Percentiles rank a stretch among this genome's conserved stretches.
phyloP scores from a whole-genome alignment of 2,797 vertebrate genomes.

The Odontamblyopus rebecca region DNA sequence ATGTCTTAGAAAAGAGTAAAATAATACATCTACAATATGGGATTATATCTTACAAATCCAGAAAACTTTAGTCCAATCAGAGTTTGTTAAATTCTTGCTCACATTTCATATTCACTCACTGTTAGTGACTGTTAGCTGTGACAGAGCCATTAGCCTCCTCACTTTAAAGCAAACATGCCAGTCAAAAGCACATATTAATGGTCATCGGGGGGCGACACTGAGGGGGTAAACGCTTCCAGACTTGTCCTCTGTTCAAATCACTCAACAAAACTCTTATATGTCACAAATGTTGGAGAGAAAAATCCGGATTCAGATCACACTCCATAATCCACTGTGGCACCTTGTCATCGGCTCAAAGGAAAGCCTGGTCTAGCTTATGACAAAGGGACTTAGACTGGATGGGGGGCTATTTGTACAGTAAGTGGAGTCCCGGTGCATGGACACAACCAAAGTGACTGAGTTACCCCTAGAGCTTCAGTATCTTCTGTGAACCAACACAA shows the following conservation, averaged over 20 bases:
- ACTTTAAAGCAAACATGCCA: conserved; percentile 47
- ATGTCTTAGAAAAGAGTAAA: neutral
- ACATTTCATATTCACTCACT: conserved; percentile 5
- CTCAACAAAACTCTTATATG: conserved; percentile 1
- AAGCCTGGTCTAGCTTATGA: neutral
- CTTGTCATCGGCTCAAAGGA: conserved; percentile 8
- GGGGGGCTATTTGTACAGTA: neutral
- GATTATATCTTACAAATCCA: neutral
- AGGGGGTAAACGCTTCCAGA: conserved; percentile 49
- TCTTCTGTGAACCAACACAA: neutral
- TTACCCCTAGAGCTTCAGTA: neutral
- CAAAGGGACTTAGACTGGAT: conserved; percentile 1
- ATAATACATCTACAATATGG: neutral
- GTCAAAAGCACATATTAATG: conserved; percentile 37
- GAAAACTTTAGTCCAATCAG: neutral
- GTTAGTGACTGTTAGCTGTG: neutral
- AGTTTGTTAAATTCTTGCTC: neutral
- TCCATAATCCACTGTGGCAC: neutral
- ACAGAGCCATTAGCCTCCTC: conserved; percentile 18
- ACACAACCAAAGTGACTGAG: neutral
- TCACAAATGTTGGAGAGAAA: conserved; percentile 2
- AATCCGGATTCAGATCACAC: conserved; percentile 4
- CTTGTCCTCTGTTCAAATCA: conserved; percentile 10
- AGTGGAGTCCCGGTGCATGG: neutral
- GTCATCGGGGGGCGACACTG: conserved; percentile 35